Conservation (phyloP, 2,797 vertebrate species). For the Mionectes olivaceus region DNA sequence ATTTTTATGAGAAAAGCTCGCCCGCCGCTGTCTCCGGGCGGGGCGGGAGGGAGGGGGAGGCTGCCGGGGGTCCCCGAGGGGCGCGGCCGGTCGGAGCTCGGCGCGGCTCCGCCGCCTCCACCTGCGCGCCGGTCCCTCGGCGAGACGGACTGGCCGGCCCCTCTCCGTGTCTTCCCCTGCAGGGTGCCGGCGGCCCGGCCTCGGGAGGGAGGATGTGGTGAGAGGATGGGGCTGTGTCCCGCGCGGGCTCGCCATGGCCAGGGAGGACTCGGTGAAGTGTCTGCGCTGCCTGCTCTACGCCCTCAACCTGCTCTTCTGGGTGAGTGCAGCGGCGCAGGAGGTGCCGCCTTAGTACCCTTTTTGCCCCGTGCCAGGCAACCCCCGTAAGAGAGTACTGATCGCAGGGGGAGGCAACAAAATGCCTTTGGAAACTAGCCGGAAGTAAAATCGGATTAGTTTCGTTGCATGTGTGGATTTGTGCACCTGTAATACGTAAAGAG, state of each 20-base stretch:
- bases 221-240: slow-evolving; percentile 81
- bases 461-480: background rate
- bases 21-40: background rate
- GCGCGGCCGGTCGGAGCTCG: background rate
- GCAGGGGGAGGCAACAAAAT: background rate
- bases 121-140: background rate
- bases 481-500: fast-evolving
- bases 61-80: background rate
- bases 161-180: background rate
- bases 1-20: background rate
- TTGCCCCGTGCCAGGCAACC: background rate
- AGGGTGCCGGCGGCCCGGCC: slow-evolving; percentile 45
- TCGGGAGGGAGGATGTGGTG: slow-evolving; percentile 76
- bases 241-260: slow-evolving; percentile 88
- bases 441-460: background rate
- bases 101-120: background rate
- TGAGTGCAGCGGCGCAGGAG: slow-evolving; percentile 77
- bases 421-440: background rate
- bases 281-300: slow-evolving; percentile 93
- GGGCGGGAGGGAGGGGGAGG: background rate
- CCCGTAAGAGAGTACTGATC: fast-evolving
- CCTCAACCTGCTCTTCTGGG: slow-evolving; percentile 97
- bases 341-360: background rate
- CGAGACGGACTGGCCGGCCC: background rate
- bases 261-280: slow-evolving; percentile 95